Evolutionary conservation across 2,888 invertebrate genomes (phyloP).

Genomic region (Pterostichus niger): DNA sequence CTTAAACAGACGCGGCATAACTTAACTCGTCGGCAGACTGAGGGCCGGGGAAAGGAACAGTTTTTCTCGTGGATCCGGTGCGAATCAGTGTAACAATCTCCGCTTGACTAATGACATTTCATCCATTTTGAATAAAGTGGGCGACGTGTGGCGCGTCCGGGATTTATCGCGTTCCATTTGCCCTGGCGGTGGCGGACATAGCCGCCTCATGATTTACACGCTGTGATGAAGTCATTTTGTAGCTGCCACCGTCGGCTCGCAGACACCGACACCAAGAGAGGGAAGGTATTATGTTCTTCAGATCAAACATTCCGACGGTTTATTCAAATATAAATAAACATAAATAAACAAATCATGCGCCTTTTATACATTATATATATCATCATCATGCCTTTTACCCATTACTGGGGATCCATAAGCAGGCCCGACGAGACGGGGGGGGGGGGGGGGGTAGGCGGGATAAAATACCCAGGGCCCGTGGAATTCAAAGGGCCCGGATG

Average conservation of each 20-base stretch:
- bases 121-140: conserved; percentile 58
- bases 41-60: neutral
- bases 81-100: conserved; percentile 56
- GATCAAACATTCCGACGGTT: too few relatives aligned
- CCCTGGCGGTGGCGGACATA: neutral
- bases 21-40: neutral
- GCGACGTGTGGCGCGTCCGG: conserved; percentile 37
- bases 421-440: too few relatives aligned
- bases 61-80: conserved; percentile 36
- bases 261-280: neutral
- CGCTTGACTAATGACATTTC: conserved; percentile 44
- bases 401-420: too few relatives aligned
- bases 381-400: too few relatives aligned
- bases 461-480: too few relatives aligned
- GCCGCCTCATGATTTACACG: conserved; percentile 16
- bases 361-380: too few relatives aligned
- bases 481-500: too few relatives aligned
- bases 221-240: conserved; percentile 42
- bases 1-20: neutral
- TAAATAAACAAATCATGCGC: too few relatives aligned
- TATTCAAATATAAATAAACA: too few relatives aligned
- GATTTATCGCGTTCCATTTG: conserved; percentile 51
- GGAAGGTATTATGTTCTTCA: neutral
- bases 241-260: neutral
- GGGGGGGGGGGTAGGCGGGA: too few relatives aligned